A percentile compares a stretch with the other conserved stretches of the same genome.
phyloP scores from a whole-genome alignment of 2,888 invertebrate genomes.

The Dryobotodes eremita region DNA sequence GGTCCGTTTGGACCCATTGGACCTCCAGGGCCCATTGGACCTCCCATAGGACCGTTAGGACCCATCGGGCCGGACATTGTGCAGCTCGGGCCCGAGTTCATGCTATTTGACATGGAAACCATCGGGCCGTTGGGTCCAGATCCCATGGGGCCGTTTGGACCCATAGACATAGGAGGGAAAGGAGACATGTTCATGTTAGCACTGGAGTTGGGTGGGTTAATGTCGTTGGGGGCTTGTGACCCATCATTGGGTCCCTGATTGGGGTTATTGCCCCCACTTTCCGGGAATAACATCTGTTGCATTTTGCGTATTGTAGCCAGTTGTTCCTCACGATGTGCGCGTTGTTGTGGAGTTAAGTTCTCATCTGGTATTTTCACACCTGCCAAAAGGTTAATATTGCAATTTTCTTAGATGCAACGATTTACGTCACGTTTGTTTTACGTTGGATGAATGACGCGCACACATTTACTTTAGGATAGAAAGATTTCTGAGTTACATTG shows the following conservation, averaged over 20 bases:
- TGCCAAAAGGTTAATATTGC: conserved; percentile 65
- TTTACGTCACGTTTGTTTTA: conserved; percentile 13
- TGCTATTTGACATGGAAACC: conserved; percentile 87
- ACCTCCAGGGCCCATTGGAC: conserved; percentile 80
- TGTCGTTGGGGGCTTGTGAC: conserved; percentile 81
- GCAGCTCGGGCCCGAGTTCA: conserved; percentile 87
- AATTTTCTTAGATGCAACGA: conserved; percentile 17
- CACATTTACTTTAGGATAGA: conserved; percentile 2
- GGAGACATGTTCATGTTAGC: conserved; percentile 86
- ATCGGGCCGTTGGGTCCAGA: conserved; percentile 87
- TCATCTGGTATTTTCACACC: conserved; percentile 98
- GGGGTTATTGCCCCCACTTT: conserved; percentile 89
- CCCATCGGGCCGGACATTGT: conserved; percentile 88
- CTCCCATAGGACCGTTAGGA: conserved; percentile 78
- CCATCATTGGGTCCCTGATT: conserved; percentile 80
- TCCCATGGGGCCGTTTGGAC: conserved; percentile 85
- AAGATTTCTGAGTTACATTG: conserved; percentile 28
- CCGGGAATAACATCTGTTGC: conserved; percentile 97
- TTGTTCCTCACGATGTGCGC: conserved; percentile 98
- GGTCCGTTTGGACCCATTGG: conserved; percentile 81
- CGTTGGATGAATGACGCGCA: conserved; percentile 19
- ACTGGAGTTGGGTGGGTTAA: conserved; percentile 84
- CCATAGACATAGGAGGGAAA: conserved; percentile 86
- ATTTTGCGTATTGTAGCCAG: conserved; percentile 97
- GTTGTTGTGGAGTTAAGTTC: conserved; percentile 98